Evolutionary conservation across 2,113 vertebrate genomes (phyloP).

Genomic region (Laticauda colubrina): DNA sequence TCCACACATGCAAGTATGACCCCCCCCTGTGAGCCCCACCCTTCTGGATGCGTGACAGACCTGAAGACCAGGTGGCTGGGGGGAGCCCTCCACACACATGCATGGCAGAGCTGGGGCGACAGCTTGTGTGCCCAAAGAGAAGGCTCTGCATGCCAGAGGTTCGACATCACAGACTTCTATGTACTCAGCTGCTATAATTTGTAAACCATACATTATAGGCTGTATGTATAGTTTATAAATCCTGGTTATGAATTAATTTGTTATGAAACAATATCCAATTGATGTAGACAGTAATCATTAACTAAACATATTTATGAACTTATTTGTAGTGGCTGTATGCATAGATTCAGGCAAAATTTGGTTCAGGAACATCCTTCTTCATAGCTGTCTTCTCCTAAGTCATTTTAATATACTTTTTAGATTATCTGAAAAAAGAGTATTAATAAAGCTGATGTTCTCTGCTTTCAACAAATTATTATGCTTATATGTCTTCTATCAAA

Average conservation of each 20-base stretch:
- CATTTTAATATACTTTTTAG: neutral
- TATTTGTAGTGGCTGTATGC: neutral
- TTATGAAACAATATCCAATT: neutral
- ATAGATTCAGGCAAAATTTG: neutral
- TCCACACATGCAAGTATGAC: too few relatives aligned
- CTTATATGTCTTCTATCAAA: neutral
- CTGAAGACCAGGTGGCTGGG: too few relatives aligned
- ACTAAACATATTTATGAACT: neutral
- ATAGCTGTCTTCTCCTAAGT: neutral
- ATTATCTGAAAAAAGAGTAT: neutral
- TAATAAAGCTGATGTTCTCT: neutral
- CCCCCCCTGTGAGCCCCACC: too few relatives aligned
- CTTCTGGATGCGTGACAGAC: too few relatives aligned
- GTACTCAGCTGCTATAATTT: neutral
- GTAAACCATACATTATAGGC: neutral
- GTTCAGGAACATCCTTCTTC: neutral
- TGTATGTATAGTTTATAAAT: neutral
- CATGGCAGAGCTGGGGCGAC: too few relatives aligned
- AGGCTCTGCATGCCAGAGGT: too few relatives aligned
- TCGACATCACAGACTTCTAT: neutral
- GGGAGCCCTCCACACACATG: too few relatives aligned
- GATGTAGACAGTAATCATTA: neutral
- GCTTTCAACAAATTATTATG: neutral
- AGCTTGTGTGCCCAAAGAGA: too few relatives aligned
- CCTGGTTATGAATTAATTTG: neutral